Base-by-base conservation (phyloP, 1,140 invertebrate species). In the Galleria mellonella region DNA sequence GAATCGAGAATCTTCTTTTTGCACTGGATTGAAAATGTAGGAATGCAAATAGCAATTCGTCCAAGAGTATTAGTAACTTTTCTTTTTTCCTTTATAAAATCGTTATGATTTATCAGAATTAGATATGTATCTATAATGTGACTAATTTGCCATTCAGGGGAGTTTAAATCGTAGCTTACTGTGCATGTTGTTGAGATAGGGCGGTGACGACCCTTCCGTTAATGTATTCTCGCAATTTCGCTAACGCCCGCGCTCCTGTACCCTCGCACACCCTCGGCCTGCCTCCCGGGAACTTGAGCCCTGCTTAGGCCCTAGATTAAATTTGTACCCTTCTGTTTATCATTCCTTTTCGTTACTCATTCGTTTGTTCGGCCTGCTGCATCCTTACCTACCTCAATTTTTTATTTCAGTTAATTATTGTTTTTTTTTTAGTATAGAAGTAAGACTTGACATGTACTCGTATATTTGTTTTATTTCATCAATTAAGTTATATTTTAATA, bases 201-300 rank as follows among this genome's bases (percentile, higher is more conserved):
- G 55, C 54, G 52, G 49, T 36, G 51, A 56, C 54, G 55, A 51
- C 61, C 53, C 63, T 61, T 62, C 41, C 51, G 58, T 60, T 75
- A 70, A 78, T 77, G 65, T 78, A 78, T 79, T 74, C 75, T 63
- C 70, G 71, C 65, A 73, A 81, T 81, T 73, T 72, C 55, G 47
- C 62, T 43, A 64, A 61, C 56, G 64, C 53, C 51, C 47, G 55
- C 40, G 9, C 44, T 41, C 45, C 39, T 29, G 17, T 35, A 57
- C 45, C 35, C 14, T 12, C 5, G 32, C 35, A 13, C 35, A 23
- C 35, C 35, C 35, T 15, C 33, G 17, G 2, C 17, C 29, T 29
- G 17, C 40, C 62, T 50, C 64, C 47, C 35, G 63, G 58, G 55
- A 59, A 41, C 61, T 35, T 31, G 54, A 47, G 47, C 62, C 54